Evolutionary conservation across 2,888 invertebrate genomes (phyloP).

Genomic region (Synergus laeviventris): DNA sequence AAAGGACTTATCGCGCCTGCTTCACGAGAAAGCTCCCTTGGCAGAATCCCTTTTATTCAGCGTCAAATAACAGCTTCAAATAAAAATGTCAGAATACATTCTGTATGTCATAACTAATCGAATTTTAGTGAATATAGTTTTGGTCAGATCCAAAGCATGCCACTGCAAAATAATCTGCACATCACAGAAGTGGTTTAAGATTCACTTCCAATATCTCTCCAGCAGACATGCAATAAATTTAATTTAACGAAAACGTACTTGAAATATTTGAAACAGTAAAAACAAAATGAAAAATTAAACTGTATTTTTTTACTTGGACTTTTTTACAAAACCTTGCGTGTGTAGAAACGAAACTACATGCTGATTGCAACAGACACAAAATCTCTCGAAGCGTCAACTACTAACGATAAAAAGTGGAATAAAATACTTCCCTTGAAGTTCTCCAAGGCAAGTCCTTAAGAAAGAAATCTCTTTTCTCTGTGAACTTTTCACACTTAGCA

Average conservation of each 20-base stretch:
- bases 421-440: constrained; percentile 25
- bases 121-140: background rate
- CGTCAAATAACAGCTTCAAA: background rate
- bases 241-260: no score
- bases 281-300: background rate
- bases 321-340: background rate
- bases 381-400: constrained; percentile 24
- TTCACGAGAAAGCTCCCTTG: constrained; percentile 41
- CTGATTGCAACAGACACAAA: background rate
- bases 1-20: background rate
- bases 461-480: constrained; percentile 23
- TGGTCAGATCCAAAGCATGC: no score
- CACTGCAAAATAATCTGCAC: no score
- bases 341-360: background rate
- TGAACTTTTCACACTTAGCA: constrained; percentile 33
- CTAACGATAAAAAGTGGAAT: constrained; percentile 34
- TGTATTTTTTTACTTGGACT: background rate
- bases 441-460: constrained; percentile 32
- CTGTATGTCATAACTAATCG: background rate
- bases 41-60: constrained; percentile 30
- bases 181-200: no score
- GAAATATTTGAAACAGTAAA: background rate
- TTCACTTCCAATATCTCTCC: no score
- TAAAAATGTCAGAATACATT: background rate
- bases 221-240: no score